These are phyloP conservation scores for Fratercula arctica DNA, from an alignment of 2,797 vertebrate species.

Conservation along the genomic window DNA sequence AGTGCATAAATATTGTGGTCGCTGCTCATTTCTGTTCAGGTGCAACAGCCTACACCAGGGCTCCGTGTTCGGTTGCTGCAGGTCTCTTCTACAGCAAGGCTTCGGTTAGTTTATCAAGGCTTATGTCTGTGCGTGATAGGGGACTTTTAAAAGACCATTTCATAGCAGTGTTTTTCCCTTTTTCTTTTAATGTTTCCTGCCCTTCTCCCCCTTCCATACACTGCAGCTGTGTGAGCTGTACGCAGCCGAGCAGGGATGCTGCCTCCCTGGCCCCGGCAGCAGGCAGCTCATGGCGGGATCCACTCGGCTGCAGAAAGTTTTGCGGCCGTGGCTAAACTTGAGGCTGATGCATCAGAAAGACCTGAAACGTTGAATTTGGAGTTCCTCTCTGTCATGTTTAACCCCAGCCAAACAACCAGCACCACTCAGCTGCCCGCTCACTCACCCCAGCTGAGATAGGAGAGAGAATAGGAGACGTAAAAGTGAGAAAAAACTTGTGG, in stretches of 20 bases:
- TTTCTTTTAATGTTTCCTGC: neutral
- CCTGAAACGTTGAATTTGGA: neutral
- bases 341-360: neutral
- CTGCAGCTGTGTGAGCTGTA: neutral
- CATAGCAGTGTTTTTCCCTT: neutral
- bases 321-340: neutral
- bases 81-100: neutral
- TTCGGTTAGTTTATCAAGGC: neutral
- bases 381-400: neutral
- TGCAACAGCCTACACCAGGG: neutral
- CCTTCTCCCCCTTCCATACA: neutral
- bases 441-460: neutral
- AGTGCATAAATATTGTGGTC: neutral
- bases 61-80: rapidly evolving
- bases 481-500: neutral
- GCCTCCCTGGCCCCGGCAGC: neutral
- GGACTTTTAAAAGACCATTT: neutral
- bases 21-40: neutral
- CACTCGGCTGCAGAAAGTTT: neutral
- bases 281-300: rapidly evolving
- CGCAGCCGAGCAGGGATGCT: neutral
- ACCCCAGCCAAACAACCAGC: neutral
- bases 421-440: neutral
- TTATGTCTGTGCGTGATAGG: neutral
- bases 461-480: neutral